These are phyloP conservation scores for Macquaria ambigua DNA, from an alignment of 2,113 vertebrate species.

Conservation along the genomic window DNA sequence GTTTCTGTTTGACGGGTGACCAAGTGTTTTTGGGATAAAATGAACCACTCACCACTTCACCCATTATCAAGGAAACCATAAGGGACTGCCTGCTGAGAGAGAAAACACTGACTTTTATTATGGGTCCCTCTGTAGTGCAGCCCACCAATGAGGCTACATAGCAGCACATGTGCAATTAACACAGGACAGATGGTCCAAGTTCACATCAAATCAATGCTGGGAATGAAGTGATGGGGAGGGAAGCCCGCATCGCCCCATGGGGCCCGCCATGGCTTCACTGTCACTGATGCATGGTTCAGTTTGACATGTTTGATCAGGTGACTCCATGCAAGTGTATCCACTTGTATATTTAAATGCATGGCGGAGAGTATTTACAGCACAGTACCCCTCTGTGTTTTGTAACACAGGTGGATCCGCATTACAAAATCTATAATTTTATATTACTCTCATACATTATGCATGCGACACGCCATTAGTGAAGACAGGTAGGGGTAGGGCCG, in stretches of 20 bases:
- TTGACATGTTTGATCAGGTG: slow-evolving; percentile 78
- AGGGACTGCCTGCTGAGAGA: slow-evolving; percentile 17
- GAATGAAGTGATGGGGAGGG: slow-evolving; percentile 62
- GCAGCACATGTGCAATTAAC: slow-evolving; percentile 74
- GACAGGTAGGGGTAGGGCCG: slow-evolving; percentile 54
- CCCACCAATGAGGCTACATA: slow-evolving; percentile 48
- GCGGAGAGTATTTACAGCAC: slow-evolving; percentile 54
- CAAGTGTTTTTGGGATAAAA: slow-evolving; percentile 46
- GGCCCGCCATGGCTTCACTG: slow-evolving; percentile 35
- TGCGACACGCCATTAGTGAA: slow-evolving; percentile 66
- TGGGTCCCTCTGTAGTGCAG: slow-evolving; percentile 39
- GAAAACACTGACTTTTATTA: slow-evolving; percentile 39
- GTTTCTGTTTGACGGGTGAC: slow-evolving; percentile 17
- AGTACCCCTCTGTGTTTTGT: slow-evolving; percentile 54
- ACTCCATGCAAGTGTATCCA: slow-evolving; percentile 45
- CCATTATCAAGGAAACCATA: slow-evolving; percentile 23
- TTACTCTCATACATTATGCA: slow-evolving; percentile 75
- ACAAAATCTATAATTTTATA: slow-evolving; percentile 65
- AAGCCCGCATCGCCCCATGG: slow-evolving; percentile 53
- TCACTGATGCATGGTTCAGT: slow-evolving; percentile 51
- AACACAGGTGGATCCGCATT: slow-evolving; percentile 61
- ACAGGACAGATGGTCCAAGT: slow-evolving; percentile 75
- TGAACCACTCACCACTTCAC: slow-evolving; percentile 27
- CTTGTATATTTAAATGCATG: slow-evolving; percentile 70
- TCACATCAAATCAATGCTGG: slow-evolving; percentile 73